Evolutionary conservation across 2,113 vertebrate species (phyloP), one percentile per base, ranked within the genome.

Genomic region (crab-eating macaque (Macaca fascicularis)): DNA sequence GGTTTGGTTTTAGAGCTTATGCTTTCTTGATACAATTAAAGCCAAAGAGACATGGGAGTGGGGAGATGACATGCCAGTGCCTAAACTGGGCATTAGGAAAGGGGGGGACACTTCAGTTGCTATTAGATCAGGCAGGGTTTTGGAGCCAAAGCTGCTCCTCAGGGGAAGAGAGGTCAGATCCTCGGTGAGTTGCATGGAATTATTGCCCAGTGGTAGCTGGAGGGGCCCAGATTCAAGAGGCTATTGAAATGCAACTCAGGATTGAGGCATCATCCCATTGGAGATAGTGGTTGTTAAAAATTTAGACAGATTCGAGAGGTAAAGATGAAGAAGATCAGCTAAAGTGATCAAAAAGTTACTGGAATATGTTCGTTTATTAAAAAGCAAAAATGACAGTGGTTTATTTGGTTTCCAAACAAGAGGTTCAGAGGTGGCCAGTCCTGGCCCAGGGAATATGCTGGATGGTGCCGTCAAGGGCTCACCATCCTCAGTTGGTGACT

Each of bases 21-120:
- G 8, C 8, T 92, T 80, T 89, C 25, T 78, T 80, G 45, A 74
- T 25, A 88, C 86, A 70, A 92, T 30, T 90, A 74, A 79, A 92
- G 9, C 14, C 80, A 78, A 13, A 30, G 13, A 48, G 74, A 19
- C 8, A 40, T 13, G 11, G 55, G 50, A 19, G 25, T 8, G 48
- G 22, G 3, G 22, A 30, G 30, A 40, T 9, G 40, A 20, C 27
- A 35, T 5, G 50, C 4, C 2, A 2, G 4, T 48, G 59, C 79
- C 55, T 81, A 40, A n/a, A 8, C 19, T 35, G 2, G n/a, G 43
- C 12, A 35, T 64, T 69, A 72, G 55, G 19, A n/a, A 40, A 43
- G 2, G 1, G 1, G 6, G 9, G 22, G 48, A n/a, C 70, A 3
- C 6, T 57, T 40, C 27, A 27, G 40, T 22, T 40, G 5, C 52